Percentiles rank a stretch among this genome's conserved stretches.
These are phyloP conservation scores for Aleiodes leptofemur DNA, from an alignment of 2,888 invertebrate species.

Conservation along the genomic window DNA sequence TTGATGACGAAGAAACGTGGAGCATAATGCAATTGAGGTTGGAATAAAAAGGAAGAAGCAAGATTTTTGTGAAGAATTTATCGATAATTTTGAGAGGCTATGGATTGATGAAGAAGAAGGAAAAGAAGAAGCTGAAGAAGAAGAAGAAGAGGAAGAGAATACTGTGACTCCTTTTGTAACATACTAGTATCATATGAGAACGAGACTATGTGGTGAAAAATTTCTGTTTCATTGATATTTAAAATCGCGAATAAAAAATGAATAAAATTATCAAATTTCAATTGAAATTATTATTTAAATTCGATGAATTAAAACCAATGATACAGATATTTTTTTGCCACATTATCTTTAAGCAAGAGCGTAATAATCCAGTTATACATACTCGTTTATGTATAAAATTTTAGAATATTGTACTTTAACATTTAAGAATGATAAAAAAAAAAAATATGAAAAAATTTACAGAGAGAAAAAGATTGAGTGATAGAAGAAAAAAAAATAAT, in stretches of 20 bases:
- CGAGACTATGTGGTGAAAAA: constrained; percentile 34
- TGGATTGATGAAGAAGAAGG: constrained; percentile 24
- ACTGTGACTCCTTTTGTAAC: constrained; percentile 54
- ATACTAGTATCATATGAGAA: constrained; percentile 56
- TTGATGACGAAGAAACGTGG: constrained; percentile 21
- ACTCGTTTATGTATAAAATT: constrained; percentile 63
- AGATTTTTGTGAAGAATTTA: constrained; percentile 23
- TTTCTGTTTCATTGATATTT: constrained; percentile 27
- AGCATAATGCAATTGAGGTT: neutral
- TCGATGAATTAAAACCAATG: neutral
- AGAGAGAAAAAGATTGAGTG: constrained; percentile 37
- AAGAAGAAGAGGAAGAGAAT: constrained; percentile 32
- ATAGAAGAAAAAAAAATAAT: constrained; percentile 29
- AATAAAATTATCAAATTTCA: constrained; percentile 2
- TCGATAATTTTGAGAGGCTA: constrained; percentile 9
- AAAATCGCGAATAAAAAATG: neutral
- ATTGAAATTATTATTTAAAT: neutral
- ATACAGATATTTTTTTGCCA: constrained; percentile 16
- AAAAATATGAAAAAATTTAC: constrained; percentile 40
- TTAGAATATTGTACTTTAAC: constrained; percentile 60
- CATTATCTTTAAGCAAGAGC: constrained; percentile 35
- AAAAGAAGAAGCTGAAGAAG: neutral
- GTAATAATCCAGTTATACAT: constrained; percentile 60
- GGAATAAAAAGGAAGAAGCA: neutral
- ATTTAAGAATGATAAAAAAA: constrained; percentile 34